These are phyloP conservation scores for Aramus guarauna DNA, from an alignment of 2,113 vertebrate genomes.

Conservation along the genomic window DNA sequence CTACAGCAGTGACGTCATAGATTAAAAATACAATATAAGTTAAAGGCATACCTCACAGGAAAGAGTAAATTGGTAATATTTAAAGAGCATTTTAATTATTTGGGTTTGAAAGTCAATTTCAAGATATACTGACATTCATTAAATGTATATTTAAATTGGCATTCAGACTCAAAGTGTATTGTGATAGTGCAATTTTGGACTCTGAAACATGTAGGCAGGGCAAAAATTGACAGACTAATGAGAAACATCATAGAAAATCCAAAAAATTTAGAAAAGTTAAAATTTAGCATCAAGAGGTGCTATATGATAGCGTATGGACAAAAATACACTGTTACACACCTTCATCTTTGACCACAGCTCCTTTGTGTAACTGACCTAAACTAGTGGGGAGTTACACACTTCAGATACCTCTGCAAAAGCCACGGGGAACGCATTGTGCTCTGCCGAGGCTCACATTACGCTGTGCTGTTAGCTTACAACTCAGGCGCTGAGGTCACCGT, in stretches of 20 bases:
- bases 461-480: not conserved
- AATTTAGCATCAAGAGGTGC: not conserved
- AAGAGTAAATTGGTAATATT: not conserved
- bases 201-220: not conserved
- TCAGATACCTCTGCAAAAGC: not conserved
- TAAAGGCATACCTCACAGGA: not conserved
- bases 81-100: not conserved
- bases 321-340: not conserved
- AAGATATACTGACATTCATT: not conserved
- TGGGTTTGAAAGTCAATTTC: not conserved
- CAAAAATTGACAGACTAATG: not conserved
- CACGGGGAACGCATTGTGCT: not conserved
- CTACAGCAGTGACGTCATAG: not conserved
- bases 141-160: not conserved
- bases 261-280: fast-evolving
- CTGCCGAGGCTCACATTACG: not conserved
- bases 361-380: not conserved
- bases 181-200: not conserved
- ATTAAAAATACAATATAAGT: not conserved
- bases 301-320: not conserved
- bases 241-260: not conserved
- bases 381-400: not conserved
- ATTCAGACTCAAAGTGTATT: not conserved
- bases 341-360: not conserved
- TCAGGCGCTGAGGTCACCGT: not conserved